phyloP scores from a whole-genome alignment of 2,888 invertebrate species.

The Aleiodes testaceus region DNA sequence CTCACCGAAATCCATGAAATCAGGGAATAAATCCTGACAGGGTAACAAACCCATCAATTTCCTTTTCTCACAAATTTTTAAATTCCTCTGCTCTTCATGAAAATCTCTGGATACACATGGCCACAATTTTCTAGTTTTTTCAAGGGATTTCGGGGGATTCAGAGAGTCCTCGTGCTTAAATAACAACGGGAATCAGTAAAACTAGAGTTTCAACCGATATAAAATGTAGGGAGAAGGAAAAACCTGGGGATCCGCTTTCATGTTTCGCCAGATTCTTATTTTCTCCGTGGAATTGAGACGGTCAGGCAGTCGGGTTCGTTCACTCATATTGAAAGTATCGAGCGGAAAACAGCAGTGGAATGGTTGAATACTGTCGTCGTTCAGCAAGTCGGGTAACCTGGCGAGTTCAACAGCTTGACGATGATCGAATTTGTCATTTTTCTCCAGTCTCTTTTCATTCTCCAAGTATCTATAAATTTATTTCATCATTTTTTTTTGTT shows the following conservation, averaged over 20 bases:
- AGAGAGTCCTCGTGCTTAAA: background rate
- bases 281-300: conserved; percentile 53
- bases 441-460: conserved; percentile 49
- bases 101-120: conserved; percentile 58
- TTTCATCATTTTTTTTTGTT: background rate
- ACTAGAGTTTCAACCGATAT: no score
- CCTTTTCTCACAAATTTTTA: conserved; percentile 46
- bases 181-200: no score
- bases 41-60: conserved; percentile 54
- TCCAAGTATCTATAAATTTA: conserved; percentile 53
- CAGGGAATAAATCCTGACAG: conserved; percentile 51
- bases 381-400: conserved; percentile 53
- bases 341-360: conserved; percentile 55
- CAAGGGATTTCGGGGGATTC: background rate
- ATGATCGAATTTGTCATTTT: conserved; percentile 54
- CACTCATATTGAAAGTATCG: conserved; percentile 54
- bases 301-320: conserved; percentile 50
- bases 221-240: background rate
- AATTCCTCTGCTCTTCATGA: conserved; percentile 46
- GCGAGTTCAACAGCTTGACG: conserved; percentile 50
- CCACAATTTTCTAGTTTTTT: conserved; percentile 43
- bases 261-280: conserved; percentile 60
- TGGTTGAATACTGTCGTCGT: conserved; percentile 49
- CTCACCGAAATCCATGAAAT: conserved; percentile 47
- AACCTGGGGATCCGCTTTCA: conserved; percentile 57